Evolutionary conservation across 2,113 vertebrate genomes (phyloP).

Genomic region (Siniperca chuatsi): DNA sequence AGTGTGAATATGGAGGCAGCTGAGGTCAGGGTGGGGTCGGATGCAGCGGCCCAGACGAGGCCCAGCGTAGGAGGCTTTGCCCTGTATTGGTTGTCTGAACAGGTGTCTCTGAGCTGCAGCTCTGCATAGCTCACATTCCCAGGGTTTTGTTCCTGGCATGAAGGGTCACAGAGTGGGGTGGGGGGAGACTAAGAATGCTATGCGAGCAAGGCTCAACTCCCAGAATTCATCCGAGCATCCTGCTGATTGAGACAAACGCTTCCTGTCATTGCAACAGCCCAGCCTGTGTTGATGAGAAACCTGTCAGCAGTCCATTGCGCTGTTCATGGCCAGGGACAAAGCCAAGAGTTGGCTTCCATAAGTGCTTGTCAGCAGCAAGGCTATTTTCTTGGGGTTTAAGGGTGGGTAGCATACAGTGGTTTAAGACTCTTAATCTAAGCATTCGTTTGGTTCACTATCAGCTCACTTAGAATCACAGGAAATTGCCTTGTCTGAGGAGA

Average conservation of each 20-base stretch:
- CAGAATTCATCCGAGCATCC: slow-evolving; percentile 55
- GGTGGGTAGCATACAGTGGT: slow-evolving; percentile 54
- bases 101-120: slow-evolving; percentile 65
- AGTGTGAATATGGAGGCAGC: neutral
- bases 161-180: slow-evolving; percentile 48
- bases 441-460: slow-evolving; percentile 58
- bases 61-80: slow-evolving; percentile 9
- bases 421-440: slow-evolving; percentile 66
- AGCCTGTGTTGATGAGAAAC: slow-evolving; percentile 46
- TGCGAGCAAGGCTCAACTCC: slow-evolving; percentile 32
- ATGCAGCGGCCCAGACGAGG: slow-evolving; percentile 33
- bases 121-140: slow-evolving; percentile 76
- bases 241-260: slow-evolving; percentile 66
- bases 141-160: slow-evolving; percentile 67
- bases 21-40: slow-evolving; percentile 43
- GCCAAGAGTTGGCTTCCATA: slow-evolving; percentile 29
- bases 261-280: slow-evolving; percentile 40
- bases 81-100: slow-evolving; percentile 60
- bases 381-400: slow-evolving; percentile 66
- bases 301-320: slow-evolving; percentile 38
- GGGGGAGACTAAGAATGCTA: slow-evolving; percentile 64
- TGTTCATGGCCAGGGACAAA: slow-evolving; percentile 21
- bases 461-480: slow-evolving; percentile 27
- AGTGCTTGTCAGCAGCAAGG: slow-evolving; percentile 56
- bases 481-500: slow-evolving; percentile 23